Evolutionary conservation across 2,888 invertebrate species (phyloP), one percentile per base, ranked within the genome.

Genomic region (Nomada goodeniana): DNA sequence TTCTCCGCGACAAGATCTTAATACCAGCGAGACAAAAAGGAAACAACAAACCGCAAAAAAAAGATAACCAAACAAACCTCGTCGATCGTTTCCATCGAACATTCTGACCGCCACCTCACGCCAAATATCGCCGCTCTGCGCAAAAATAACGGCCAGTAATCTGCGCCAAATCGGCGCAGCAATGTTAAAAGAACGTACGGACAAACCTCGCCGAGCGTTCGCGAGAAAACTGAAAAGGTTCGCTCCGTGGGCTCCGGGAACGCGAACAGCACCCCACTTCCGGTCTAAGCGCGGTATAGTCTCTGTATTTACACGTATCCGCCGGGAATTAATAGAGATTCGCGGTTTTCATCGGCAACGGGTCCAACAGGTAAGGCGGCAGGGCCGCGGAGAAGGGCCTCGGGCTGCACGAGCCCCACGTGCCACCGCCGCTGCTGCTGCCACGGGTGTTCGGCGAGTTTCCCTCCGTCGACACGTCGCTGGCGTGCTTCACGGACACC

Each of bases 351-450:
- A 93, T 89, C 7, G 93, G 93, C 81, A 94, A 79, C 55, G 93
- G 93, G 79, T 94, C 93, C 23, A 94, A 89, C 29, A 94, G 88
- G 93, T 94, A 85, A 95, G 96, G 94, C 95, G 96, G 91, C 95
- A 96, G 60, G 95, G 95, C 84, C 94, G 95, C 89, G 94, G 95
- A 94, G 92, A 96, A 94, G 92, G 96, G 94, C 94, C 96, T 92
- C 89, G 96, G 94, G 94, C 96, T 94, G 94, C 96, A 94, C 86
- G 96, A 95, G 83, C 95, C 94, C 96, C 96, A 95, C 53, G 88
- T 63, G 83, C 94, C 94, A 0, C 88, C 93, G 92, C 67, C 94
- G 92, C 80, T 94, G 92, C 90, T 86, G 60, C 89, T 90, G 42
- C 87, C 92, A 92, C 93, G 90, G 0, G 90, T 90, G 53, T 91